Base-by-base conservation (phyloP, 1,140 invertebrate genomes). In the Frieseomelitta varia region DNA sequence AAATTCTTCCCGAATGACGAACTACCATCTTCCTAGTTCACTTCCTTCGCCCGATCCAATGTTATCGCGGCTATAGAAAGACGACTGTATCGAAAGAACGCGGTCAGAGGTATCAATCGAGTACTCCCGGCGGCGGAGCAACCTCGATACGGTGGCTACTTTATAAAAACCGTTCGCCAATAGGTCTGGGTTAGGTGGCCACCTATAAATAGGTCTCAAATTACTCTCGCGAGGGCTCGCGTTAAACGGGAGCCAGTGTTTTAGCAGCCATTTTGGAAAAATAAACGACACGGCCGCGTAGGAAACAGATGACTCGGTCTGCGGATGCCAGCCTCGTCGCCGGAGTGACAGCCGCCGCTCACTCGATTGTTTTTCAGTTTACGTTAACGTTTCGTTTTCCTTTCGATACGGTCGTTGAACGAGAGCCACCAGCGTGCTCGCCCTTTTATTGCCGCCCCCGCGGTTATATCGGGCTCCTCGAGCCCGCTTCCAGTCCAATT, bases 181-280 rank as follows among this genome's bases (percentile, higher is more conserved):
- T 87, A 81, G 63, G 56, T 81, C 73, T 72, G 55, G 74, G 78
- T 75, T 85, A 89, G 88, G 75, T 87, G 79, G 87, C 76, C 78
- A 39, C 81, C 89, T 94, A 93, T 94, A 93, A 94, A 94, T 94
- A 94, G 91, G 87, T 75, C 61, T 91, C 84, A 90, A 93, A 93
- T 93, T 93, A 92, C 92, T 88, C 53, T 88, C 90, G 89, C 89
- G 91, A 91, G 90, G 90, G 87, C 90, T 88, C 87, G 89, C 91
- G 88, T 85, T 86, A 73, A 74, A 63, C 55, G 53, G 53, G 21
- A 1, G 86, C 85, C 81, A 86, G 83, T 92, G 89, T 94, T 94
- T 94, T 94, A 93, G 92, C 93, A 88, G 92, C 88, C 92, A 93
- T 93, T 91, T 93, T 94, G 91, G 92, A 94, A 93, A 93, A 93